Percentiles rank a stretch among this genome's conserved stretches.
Conservation (phyloP, 2,113 vertebrate species). For the Tachycineta bicolor region DNA sequence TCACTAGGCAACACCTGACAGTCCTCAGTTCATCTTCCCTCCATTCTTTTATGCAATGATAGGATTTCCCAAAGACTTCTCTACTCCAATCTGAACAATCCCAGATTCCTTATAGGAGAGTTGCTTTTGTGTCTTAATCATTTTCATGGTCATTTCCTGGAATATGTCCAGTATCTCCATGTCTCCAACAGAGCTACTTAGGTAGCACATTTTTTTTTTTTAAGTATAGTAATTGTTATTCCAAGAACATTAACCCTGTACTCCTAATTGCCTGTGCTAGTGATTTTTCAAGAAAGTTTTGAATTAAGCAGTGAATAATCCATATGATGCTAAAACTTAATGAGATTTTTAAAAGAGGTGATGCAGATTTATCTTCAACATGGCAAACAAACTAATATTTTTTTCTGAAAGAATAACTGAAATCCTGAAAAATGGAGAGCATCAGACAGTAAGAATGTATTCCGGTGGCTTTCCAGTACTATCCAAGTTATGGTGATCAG, state of each 20-base stretch:
- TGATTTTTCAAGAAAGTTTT: not conserved
- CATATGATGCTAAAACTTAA: not conserved
- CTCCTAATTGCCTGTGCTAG: not conserved
- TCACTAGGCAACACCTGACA: not conserved
- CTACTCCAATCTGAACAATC: not conserved
- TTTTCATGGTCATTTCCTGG: not conserved
- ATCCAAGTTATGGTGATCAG: not conserved
- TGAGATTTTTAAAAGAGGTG: not conserved
- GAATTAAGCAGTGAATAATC: not conserved
- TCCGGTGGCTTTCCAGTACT: not conserved
- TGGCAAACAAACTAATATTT: not conserved
- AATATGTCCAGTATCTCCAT: not conserved
- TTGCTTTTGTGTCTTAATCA: not conserved
- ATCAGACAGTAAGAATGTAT: not conserved
- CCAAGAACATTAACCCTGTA: not conserved
- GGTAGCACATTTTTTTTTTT: not conserved
- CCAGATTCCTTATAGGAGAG: not conserved
- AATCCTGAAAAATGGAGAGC: not conserved
- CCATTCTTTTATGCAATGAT: not conserved
- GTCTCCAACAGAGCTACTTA: not conserved
- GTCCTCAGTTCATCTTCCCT: not conserved
- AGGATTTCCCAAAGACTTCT: not conserved
- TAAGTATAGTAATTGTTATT: rapidly evolving
- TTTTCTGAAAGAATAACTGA: not conserved
- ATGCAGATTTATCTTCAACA: not conserved